Conservation (phyloP, 1,140 invertebrate genomes). For the Drosophila erecta region DNA sequence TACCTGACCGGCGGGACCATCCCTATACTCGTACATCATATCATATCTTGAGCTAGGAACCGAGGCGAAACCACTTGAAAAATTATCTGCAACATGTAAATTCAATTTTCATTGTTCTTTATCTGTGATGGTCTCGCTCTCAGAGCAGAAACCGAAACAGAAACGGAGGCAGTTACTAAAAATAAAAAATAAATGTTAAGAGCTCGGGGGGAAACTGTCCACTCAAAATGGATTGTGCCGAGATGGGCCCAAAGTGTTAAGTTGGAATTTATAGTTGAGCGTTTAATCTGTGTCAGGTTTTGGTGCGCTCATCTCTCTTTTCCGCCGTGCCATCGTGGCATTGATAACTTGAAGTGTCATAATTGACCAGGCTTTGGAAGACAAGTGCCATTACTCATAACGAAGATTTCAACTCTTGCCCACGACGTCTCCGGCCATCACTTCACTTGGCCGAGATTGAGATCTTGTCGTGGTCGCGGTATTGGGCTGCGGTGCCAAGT, state of each 20-base stretch:
- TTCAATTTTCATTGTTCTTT: slow-evolving; percentile 84
- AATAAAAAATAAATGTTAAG: slow-evolving; percentile 48
- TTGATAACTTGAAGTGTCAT: slow-evolving; percentile 84
- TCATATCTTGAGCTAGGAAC: slow-evolving; percentile 65
- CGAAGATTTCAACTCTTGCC: slow-evolving; percentile 60
- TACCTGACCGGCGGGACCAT: slow-evolving; percentile 34
- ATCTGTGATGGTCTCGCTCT: slow-evolving; percentile 63
- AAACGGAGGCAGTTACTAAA: slow-evolving; percentile 77
- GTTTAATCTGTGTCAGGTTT: slow-evolving; percentile 81
- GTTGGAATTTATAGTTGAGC: slow-evolving; percentile 81
- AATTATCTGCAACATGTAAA: slow-evolving; percentile 84
- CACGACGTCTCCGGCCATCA: slow-evolving; percentile 51
- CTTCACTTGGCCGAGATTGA: slow-evolving; percentile 67
- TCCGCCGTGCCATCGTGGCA: slow-evolving; percentile 32
- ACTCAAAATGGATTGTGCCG: slow-evolving; percentile 51
- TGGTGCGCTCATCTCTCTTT: slow-evolving; percentile 27
- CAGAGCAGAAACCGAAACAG: slow-evolving; percentile 31
- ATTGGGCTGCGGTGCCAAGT: slow-evolving; percentile 41
- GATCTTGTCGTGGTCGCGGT: slow-evolving; percentile 61
- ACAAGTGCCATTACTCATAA: slow-evolving; percentile 83
- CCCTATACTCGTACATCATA: slow-evolving; percentile 19
- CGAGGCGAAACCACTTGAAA: slow-evolving; percentile 69
- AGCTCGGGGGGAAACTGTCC: slow-evolving; percentile 42
- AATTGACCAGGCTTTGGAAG: slow-evolving; percentile 82
- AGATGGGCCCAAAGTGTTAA: slow-evolving; percentile 72